Percentiles rank a stretch among this genome's conserved stretches.
Evolutionary conservation across 2,888 invertebrate species (phyloP).

Genomic region (Coelopa pilipes): DNA sequence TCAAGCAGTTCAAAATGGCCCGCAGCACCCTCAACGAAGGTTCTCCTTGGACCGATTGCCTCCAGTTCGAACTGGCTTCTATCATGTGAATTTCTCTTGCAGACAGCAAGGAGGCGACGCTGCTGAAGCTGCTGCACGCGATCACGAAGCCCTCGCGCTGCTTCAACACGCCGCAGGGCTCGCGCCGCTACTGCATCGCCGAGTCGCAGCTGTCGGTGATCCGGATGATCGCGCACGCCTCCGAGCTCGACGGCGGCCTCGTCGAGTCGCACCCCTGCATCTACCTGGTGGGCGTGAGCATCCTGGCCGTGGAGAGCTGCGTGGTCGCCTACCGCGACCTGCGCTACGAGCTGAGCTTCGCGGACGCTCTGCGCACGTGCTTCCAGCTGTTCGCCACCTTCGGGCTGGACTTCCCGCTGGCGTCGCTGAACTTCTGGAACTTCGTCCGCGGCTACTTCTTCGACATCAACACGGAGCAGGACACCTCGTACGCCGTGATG

Average conservation of each 20-base stretch:
- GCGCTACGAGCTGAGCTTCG: conserved; percentile 31
- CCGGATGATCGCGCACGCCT: conserved; percentile 21
- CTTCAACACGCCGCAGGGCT: conserved; percentile 31
- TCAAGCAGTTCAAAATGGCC: conserved; percentile 24
- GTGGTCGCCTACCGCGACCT: conserved; percentile 34
- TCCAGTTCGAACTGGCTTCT: background rate
- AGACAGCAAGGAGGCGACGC: conserved; percentile 35
- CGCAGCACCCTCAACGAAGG: conserved; percentile 27
- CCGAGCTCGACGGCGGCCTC: conserved; percentile 12
- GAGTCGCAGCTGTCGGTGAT: conserved; percentile 36
- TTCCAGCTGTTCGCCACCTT: conserved; percentile 36
- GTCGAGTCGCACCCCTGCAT: conserved; percentile 37
- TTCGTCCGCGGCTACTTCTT: conserved; percentile 38
- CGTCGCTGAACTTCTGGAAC: conserved; percentile 37
- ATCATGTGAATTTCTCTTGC: background rate
- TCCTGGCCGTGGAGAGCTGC: conserved; percentile 25
- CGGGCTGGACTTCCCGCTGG: conserved; percentile 33
- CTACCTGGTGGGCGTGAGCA: conserved; percentile 34
- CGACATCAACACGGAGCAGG: conserved; percentile 21
- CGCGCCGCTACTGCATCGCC: conserved; percentile 27
- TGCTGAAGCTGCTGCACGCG: conserved; percentile 37
- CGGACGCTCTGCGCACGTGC: conserved; percentile 29
- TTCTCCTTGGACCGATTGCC: background rate
- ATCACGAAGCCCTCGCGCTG: conserved; percentile 34
- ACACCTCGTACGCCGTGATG: conserved; percentile 28